phyloP scores from a whole-genome alignment of 2,888 invertebrate genomes.

The Pyrrhia umbra region DNA sequence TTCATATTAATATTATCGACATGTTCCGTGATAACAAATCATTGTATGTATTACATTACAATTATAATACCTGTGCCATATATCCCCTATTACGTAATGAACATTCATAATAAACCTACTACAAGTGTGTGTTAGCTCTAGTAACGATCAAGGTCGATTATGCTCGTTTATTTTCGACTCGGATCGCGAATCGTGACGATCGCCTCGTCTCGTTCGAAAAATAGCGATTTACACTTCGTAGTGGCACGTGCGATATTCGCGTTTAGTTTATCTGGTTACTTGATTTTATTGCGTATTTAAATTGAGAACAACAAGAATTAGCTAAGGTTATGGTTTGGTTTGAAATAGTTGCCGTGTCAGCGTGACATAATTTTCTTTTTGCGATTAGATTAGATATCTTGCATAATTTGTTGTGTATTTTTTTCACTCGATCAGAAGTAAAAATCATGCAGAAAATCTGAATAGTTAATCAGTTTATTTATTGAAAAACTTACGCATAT shows the following conservation, averaged over 20 bases:
- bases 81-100: slow-evolving; percentile 36
- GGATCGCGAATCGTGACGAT: slow-evolving; percentile 47
- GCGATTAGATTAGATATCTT: no score
- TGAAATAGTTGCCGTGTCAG: no score
- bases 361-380: no score
- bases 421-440: no score
- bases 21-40: slow-evolving; percentile 10
- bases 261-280: slow-evolving; percentile 25
- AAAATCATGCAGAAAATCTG: no score
- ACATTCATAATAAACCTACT: slow-evolving; percentile 22
- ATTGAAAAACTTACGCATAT: no score
- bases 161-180: slow-evolving; percentile 51
- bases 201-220: slow-evolving; percentile 26
- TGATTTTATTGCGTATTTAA: slow-evolving; percentile 17
- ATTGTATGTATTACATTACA: neutral
- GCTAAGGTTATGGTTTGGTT: neutral
- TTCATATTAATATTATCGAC: neutral
- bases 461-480: no score
- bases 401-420: no score
- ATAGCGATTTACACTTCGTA: slow-evolving; percentile 20
- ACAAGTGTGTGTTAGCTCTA: slow-evolving; percentile 23
- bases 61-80: slow-evolving; percentile 3
- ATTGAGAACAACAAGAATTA: slow-evolving; percentile 8
- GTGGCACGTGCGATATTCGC: slow-evolving; percentile 17
- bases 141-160: slow-evolving; percentile 51